Evolutionary conservation across 2,797 vertebrate species (phyloP).

Genomic region (Spinibarbus caldwelli): DNA sequence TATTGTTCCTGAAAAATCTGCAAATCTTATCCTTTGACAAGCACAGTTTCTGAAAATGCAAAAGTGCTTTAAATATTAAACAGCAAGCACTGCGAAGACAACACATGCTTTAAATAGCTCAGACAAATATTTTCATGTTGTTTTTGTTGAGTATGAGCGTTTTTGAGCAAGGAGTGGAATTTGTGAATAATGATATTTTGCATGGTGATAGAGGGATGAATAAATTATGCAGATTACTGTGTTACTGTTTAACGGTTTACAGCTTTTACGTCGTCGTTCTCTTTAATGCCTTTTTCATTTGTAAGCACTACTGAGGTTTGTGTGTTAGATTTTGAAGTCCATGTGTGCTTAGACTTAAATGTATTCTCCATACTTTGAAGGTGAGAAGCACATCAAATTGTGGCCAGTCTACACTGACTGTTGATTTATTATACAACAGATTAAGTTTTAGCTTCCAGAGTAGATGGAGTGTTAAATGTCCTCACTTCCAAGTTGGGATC

Average conservation of each 20-base stretch:
- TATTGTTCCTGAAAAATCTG: background rate
- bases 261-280: background rate
- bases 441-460: background rate
- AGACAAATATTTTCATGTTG: background rate
- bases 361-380: background rate
- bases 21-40: background rate
- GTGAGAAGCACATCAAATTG: background rate
- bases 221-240: background rate
- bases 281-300: background rate
- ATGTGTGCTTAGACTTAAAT: background rate
- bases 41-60: background rate
- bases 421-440: background rate
- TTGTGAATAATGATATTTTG: background rate
- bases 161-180: background rate
- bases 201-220: background rate
- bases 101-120: constrained; percentile 12
- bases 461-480: background rate
- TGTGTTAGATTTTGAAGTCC: background rate
- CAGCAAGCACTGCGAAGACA: background rate
- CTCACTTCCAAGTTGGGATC: background rate
- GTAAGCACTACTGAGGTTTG: background rate
- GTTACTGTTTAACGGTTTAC: background rate
- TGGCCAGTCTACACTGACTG: background rate
- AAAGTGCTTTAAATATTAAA: constrained; percentile 9
- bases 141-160: background rate